Evolutionary conservation across 2,113 vertebrate genomes (phyloP).

Genomic region (Bucco capensis): DNA sequence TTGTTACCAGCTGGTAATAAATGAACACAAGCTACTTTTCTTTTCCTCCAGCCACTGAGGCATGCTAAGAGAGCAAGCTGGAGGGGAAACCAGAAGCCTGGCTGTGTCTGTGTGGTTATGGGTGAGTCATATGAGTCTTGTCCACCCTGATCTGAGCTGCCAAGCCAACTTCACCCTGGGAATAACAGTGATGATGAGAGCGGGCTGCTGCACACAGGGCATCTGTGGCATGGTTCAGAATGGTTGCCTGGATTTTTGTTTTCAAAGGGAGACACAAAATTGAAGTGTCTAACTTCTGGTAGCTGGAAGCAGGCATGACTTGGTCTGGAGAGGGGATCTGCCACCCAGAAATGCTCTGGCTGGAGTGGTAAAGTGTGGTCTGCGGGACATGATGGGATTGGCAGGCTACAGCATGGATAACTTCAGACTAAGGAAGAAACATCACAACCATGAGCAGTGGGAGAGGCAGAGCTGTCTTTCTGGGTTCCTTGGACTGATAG

Average conservation of each 20-base stretch:
- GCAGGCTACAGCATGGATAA: neutral
- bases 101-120: neutral
- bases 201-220: rapidly evolving
- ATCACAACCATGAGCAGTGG: rapidly evolving
- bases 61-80: neutral
- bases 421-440: neutral
- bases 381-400: rapidly evolving
- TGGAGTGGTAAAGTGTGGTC: neutral
- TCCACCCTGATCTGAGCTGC: neutral
- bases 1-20: neutral
- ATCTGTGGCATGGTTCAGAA: neutral
- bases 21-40: neutral
- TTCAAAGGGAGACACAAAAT: neutral
- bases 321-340: neutral
- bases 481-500: rapidly evolving
- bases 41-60: neutral
- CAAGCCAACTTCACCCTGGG: rapidly evolving
- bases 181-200: neutral
- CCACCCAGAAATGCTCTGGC: neutral
- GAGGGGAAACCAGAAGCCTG: neutral
- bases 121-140: neutral
- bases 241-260: neutral
- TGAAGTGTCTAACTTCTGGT: neutral
- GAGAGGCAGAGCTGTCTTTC: neutral
- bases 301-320: neutral